These are phyloP conservation scores for Parasteatoda lunata DNA, from an alignment of 2,888 invertebrate species.

Conservation along the genomic window DNA sequence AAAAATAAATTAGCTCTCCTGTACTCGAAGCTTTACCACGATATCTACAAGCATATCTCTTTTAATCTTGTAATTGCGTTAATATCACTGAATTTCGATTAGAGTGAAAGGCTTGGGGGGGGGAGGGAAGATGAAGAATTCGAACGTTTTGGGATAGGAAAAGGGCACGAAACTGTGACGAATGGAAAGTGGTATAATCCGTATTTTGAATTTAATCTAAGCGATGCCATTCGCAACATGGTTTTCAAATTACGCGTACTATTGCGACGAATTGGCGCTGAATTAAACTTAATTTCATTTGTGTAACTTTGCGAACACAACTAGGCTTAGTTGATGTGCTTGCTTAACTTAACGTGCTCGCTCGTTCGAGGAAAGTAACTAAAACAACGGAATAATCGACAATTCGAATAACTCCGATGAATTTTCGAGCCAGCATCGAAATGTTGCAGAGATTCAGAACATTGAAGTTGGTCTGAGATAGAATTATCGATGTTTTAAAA, in stretches of 20 bases:
- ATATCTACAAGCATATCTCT: constrained; percentile 6
- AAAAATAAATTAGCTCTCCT: constrained; percentile 37
- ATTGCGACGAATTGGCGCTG: not conserved
- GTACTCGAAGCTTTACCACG: not conserved
- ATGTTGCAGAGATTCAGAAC: too few species aligned
- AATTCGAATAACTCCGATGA: too few species aligned
- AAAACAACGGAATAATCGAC: too few species aligned
- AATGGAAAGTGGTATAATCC: not conserved
- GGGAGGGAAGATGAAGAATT: not conserved
- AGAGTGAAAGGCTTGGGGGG: constrained; percentile 1
- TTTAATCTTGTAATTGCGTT: constrained; percentile 41
- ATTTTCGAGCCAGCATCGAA: too few species aligned
- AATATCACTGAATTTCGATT: constrained; percentile 37
- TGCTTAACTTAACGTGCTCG: too few species aligned
- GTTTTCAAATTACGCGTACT: constrained; percentile 2
- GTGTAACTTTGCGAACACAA: not conserved
- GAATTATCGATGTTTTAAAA: too few species aligned
- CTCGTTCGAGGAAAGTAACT: too few species aligned
- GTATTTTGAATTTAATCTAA: constrained; percentile 1
- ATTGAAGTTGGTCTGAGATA: too few species aligned
- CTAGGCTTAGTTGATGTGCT: not conserved
- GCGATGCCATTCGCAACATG: not conserved
- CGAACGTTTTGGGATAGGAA: not conserved
- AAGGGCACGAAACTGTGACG: not conserved
- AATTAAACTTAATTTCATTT: not conserved